Conservation (phyloP, 2,888 invertebrate species). For the Trimorus sp. region DNA sequence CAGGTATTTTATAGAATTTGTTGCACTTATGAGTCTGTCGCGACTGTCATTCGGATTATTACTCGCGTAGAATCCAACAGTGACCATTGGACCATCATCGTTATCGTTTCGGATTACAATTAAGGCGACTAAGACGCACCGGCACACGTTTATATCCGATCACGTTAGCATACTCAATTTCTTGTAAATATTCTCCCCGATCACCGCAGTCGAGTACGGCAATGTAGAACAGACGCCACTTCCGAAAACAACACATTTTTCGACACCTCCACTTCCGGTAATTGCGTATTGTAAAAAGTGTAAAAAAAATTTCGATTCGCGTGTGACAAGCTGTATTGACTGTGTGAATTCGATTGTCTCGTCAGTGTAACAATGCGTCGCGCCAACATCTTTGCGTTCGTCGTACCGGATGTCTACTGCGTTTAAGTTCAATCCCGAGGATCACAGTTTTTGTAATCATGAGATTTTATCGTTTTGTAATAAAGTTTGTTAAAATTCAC, state of each 20-base stretch:
- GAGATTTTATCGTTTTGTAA: constrained; percentile 61
- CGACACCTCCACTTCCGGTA: neutral
- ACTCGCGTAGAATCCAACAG: constrained; percentile 33
- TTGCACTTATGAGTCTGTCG: too few relatives aligned
- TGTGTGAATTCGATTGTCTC: constrained; percentile 59
- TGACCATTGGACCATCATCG: constrained; percentile 30
- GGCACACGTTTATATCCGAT: constrained; percentile 50
- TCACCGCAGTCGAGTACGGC: constrained; percentile 33
- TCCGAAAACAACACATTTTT: constrained; percentile 7
- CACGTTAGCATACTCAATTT: constrained; percentile 29
- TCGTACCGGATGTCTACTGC: constrained; percentile 44
- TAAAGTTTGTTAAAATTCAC: constrained; percentile 60
- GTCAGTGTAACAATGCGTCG: constrained; percentile 45
- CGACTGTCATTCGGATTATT: constrained; percentile 16
- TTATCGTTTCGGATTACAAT: constrained; percentile 48
- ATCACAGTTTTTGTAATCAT: constrained; percentile 57
- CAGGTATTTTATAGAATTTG: too few relatives aligned
- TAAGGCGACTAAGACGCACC: constrained; percentile 38
- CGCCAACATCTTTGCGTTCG: constrained; percentile 34
- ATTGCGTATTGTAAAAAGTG: constrained; percentile 63
- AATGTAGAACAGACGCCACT: constrained; percentile 32
- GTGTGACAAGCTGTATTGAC: constrained; percentile 53
- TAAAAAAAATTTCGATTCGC: constrained; percentile 52
- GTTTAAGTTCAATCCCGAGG: constrained; percentile 35
- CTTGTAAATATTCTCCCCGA: constrained; percentile 48